Base-by-base conservation (phyloP, 2,797 vertebrate species). In the Benthosema pterotum region DNA sequence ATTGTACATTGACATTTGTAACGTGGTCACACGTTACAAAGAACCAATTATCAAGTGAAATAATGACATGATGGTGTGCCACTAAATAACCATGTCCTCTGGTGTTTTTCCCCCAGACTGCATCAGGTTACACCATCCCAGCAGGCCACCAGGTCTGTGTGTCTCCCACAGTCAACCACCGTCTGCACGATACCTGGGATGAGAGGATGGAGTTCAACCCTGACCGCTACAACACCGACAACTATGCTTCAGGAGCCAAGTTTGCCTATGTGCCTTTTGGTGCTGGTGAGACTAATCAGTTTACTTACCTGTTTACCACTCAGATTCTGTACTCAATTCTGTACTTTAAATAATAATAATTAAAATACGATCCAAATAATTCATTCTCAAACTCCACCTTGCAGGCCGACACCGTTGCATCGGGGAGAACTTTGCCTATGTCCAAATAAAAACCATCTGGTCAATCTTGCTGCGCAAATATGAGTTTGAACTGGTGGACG, bases 381-480 rank as follows among this genome's bases (percentile, higher is more conserved):
- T 15, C 3, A 16, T 0, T 7, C 56, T 32, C 17, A 2, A 11
- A 64, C 73, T 75, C 65, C 51, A 1, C 53, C 22, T 47, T 68
- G 12, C 64, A 99, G 98, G 98, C 6, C 97, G 98, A 17, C 98
- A 99, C 72, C 96, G 98, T 57, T 99, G 98, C 80, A 98, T 99
- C 15, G 98, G 98, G 60, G 98, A 99, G 84, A 97, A 99, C 87
- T 99, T 99, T 1, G 97, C 97, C 32, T 99, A 98, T 3, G 93
- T 97, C 74, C 98, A 99, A 80, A 99, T 99, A 75, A 99, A 99
- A 90, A 98, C 96, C 11, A 96, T 99, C 85, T 99, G 97, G 97
- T 98, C 98, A 51, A 97, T 93, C 48, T 71, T 99, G 87, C 92
- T 99, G 77, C 95, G 96, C 47, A 70, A 95, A 78, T 99, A 92